These are phyloP conservation scores for Uropsilus gracilis DNA, from an alignment of 2,113 vertebrate species.

Conservation along the genomic window DNA sequence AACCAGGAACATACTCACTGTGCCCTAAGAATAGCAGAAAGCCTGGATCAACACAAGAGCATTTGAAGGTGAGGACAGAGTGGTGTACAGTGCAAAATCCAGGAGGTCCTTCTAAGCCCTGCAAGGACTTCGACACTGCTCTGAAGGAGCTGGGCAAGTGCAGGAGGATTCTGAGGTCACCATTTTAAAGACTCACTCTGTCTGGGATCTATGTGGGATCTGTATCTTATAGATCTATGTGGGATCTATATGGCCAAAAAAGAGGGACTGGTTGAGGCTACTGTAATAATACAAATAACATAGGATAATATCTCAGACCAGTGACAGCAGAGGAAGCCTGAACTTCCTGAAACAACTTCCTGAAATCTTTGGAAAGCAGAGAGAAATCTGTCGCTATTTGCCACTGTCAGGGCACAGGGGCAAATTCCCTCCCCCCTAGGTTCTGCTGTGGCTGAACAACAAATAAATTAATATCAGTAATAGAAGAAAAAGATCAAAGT, in stretches of 20 bases:
- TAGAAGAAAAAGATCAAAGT: too few relatives aligned
- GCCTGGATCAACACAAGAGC: neutral
- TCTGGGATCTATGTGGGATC: neutral
- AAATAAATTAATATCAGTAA: too few relatives aligned
- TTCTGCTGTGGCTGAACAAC: too few relatives aligned
- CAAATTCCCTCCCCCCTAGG: too few relatives aligned
- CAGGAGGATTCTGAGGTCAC: neutral
- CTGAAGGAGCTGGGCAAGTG: neutral
- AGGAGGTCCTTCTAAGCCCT: neutral
- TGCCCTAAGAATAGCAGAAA: neutral
- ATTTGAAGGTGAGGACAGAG: neutral
- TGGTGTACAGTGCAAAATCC: neutral
- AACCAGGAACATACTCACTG: neutral
- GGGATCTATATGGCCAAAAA: too few relatives aligned
- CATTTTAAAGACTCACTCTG: neutral
- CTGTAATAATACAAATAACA: neutral
- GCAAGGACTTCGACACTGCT: neutral
- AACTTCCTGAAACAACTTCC: neutral
- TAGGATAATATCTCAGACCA: neutral
- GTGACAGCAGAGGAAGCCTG: neutral
- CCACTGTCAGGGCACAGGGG: too few relatives aligned
- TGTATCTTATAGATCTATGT: too few relatives aligned
- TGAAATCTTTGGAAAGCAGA: neutral
- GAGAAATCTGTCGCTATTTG: neutral
- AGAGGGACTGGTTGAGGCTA: neutral